Evolutionary conservation across 2,888 invertebrate species (phyloP).

Genomic region (Eupelmus urozonus): DNA sequence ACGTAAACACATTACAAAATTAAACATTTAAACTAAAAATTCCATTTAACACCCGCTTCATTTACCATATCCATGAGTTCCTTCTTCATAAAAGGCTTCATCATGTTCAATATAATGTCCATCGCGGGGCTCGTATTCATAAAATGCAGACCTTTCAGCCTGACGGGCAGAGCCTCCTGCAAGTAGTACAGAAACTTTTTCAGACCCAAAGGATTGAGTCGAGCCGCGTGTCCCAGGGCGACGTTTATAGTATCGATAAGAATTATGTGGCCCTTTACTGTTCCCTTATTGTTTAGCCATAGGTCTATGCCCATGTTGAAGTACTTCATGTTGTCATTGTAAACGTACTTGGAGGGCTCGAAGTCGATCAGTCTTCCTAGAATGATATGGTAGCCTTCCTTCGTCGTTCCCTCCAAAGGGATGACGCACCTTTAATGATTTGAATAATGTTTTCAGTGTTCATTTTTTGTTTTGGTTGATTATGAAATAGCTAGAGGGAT

Average conservation of each 20-base stretch:
- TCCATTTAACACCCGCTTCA: no score
- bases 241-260: constrained; percentile 78
- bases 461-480: background rate
- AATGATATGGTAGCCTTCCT: constrained; percentile 80
- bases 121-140: constrained; percentile 83
- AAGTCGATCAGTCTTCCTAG: constrained; percentile 79
- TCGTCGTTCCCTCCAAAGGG: constrained; percentile 78
- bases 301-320: constrained; percentile 81
- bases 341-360: constrained; percentile 79
- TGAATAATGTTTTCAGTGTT: background rate
- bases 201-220: constrained; percentile 81
- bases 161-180: constrained; percentile 84
- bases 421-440: constrained; percentile 74
- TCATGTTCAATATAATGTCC: constrained; percentile 83
- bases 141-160: constrained; percentile 84
- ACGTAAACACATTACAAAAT: no score
- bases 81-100: constrained; percentile 86
- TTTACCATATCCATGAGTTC: constrained; percentile 77
- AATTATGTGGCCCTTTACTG: constrained; percentile 81
- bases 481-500: background rate
- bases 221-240: constrained; percentile 81
- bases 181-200: constrained; percentile 84
- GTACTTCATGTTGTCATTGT: constrained; percentile 75
- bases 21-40: no score
- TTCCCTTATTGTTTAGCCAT: constrained; percentile 79